Evolutionary conservation across 2,888 invertebrate genomes (phyloP).

Genomic region (Uloborus plumipes): DNA sequence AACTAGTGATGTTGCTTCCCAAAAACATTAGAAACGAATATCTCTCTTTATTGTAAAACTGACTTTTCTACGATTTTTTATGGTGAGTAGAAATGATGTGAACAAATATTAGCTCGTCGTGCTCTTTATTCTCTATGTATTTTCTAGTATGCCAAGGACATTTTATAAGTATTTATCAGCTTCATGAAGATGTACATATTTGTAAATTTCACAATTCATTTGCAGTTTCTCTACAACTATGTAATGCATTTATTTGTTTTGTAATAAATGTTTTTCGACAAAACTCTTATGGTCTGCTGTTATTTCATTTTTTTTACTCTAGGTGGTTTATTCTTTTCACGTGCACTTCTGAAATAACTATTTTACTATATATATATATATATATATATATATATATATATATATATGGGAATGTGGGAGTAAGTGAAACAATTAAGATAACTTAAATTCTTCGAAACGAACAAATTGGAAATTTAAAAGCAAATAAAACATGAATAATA

Average conservation of each 20-base stretch:
- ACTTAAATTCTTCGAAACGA: too few relatives aligned
- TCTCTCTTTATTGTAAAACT: not conserved
- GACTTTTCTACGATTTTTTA: slow-evolving; percentile 21
- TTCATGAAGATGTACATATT: slow-evolving; percentile 38
- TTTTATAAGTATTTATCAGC: slow-evolving; percentile 42
- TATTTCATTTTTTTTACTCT: too few relatives aligned
- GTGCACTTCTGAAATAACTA: too few relatives aligned
- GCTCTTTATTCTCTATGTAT: slow-evolving; percentile 1
- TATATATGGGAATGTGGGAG: too few relatives aligned
- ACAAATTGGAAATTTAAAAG: too few relatives aligned
- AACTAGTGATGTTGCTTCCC: not conserved
- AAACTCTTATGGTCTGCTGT: too few relatives aligned
- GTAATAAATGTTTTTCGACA: slow-evolving; percentile 48
- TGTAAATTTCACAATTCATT: slow-evolving; percentile 50
- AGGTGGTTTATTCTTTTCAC: too few relatives aligned
- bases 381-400: too few relatives aligned
- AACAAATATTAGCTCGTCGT: not conserved
- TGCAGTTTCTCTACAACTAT: slow-evolving; percentile 18
- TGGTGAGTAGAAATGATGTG: slow-evolving; percentile 9
- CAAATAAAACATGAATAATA: too few relatives aligned
- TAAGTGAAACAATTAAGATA: too few relatives aligned
- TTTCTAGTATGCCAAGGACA: slow-evolving; percentile 1
- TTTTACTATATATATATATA: too few relatives aligned
- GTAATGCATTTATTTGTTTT: slow-evolving; percentile 25
- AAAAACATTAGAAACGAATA: slow-evolving; percentile 28